Evolutionary conservation across 2,888 invertebrate species (phyloP).

Genomic region (Therioaphis trifolii): DNA sequence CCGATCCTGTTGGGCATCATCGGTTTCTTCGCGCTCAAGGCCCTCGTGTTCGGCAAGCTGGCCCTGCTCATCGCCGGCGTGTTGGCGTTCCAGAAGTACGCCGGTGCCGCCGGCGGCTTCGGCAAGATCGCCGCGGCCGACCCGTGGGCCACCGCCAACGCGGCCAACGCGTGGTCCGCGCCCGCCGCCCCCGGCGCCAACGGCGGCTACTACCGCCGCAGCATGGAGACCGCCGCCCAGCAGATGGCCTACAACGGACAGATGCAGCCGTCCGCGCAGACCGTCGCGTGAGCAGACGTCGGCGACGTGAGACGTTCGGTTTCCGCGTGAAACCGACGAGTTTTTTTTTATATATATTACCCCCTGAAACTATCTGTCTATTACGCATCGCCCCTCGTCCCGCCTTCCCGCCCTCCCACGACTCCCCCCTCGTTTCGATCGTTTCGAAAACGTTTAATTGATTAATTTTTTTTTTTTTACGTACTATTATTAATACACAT

Average conservation of each 20-base stretch:
- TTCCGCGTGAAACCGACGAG: no score
- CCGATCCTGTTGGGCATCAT: slow-evolving; percentile 80
- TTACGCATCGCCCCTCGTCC: neutral
- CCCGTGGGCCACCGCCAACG: slow-evolving; percentile 65
- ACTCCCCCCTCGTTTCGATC: no score
- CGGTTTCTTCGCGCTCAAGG: slow-evolving; percentile 80
- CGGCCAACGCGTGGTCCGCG: slow-evolving; percentile 67
- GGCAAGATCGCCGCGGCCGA: slow-evolving; percentile 66
- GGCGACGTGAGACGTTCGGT: no score
- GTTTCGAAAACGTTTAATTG: no score
- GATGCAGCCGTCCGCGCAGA: slow-evolving; percentile 67
- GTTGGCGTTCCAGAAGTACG: slow-evolving; percentile 77
- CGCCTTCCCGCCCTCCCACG: neutral
- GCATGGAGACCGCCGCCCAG: slow-evolving; percentile 72
- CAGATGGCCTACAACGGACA: slow-evolving; percentile 80
- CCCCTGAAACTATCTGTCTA: no score
- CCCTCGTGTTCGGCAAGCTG: slow-evolving; percentile 81
- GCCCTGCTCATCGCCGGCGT: slow-evolving; percentile 81
- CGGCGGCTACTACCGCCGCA: slow-evolving; percentile 70
- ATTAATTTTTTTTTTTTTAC: no score
- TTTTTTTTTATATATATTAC: no score
- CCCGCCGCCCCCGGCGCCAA: slow-evolving; percentile 68
- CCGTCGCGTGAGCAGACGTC: slow-evolving; percentile 35
- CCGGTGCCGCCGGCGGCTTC: slow-evolving; percentile 69
- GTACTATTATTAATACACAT: no score